phyloP scores from a whole-genome alignment of 2,113 vertebrate genomes.

The Rhinoptilus africanus region DNA sequence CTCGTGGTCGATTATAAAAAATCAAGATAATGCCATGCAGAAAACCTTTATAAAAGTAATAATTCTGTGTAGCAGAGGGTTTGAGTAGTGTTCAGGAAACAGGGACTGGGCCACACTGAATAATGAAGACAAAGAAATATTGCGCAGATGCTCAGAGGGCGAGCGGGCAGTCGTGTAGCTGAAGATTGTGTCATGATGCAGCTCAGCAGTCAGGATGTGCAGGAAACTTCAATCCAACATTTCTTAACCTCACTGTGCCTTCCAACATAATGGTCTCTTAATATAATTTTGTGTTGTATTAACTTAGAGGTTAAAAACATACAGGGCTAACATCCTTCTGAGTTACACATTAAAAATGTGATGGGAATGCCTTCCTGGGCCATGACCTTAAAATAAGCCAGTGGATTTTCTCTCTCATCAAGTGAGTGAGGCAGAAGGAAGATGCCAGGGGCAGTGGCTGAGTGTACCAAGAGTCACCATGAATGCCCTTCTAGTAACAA shows the following conservation, averaged over 20 bases:
- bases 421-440: background rate
- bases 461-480: background rate
- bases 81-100: background rate
- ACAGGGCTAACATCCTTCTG: background rate
- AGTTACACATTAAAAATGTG: background rate
- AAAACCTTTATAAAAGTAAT: background rate
- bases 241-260: background rate
- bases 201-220: background rate
- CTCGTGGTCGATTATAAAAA: background rate
- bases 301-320: background rate
- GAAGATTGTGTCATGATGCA: background rate
- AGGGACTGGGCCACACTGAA: background rate
- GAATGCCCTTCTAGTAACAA: background rate
- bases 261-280: background rate
- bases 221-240: background rate
- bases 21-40: background rate
- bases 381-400: background rate
- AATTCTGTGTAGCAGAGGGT: background rate
- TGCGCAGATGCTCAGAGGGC: background rate
- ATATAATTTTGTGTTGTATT: constrained; percentile 3
- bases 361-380: background rate
- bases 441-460: background rate
- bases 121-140: background rate
- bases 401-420: background rate
- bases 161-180: background rate